Evolutionary conservation across 2,888 invertebrate species (phyloP), one percentile per base, ranked within the genome.

Genomic region (Tenthredo livida): DNA sequence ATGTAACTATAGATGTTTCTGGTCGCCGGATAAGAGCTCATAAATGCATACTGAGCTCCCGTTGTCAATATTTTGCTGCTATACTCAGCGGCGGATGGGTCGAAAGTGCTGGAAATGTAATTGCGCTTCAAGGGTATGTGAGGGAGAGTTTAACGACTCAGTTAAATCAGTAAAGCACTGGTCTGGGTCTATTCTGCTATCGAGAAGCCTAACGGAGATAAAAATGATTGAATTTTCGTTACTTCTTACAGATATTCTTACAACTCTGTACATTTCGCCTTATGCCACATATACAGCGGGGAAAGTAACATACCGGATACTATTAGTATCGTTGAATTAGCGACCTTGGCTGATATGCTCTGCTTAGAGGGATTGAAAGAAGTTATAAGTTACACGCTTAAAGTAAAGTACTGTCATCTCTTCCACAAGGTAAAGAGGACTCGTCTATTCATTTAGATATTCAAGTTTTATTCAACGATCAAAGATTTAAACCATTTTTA

Each of bases 231-330:
- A 80, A 37, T 40, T 40, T 65, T 7, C 5, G 17, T 43, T 25
- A 2, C 21, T 58, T 88, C 88, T 90, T 90, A 86, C 94, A 97
- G 97, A 84, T 97, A 97, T 93, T 96, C 97, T 0, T 97, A 96
- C 90, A 96, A 96, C 87, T 96, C 97, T 0, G 98, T 98, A 4
- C 97, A 98, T 93, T 98, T 98, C 94, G 97, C 98, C 0, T 94
- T 99, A 86, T 97, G 98, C 89, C 98, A 98, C 92, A 97, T 99
- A 88, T 99, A 99, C 92, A 98, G 98, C 86, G 99, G 99, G 2
- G 96, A 97, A 43, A 97, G 97, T 58, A 96, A 97, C 89, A 97
- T 99, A 84, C 98, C 98, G 0, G 97, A 97, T 89, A 96, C 97
- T 1, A 97, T 98, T 87, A 97, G 97, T 92, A 95, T 98, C 77